Conservation (phyloP, 2,888 invertebrate genomes). For the Ametastegia equiseti region DNA sequence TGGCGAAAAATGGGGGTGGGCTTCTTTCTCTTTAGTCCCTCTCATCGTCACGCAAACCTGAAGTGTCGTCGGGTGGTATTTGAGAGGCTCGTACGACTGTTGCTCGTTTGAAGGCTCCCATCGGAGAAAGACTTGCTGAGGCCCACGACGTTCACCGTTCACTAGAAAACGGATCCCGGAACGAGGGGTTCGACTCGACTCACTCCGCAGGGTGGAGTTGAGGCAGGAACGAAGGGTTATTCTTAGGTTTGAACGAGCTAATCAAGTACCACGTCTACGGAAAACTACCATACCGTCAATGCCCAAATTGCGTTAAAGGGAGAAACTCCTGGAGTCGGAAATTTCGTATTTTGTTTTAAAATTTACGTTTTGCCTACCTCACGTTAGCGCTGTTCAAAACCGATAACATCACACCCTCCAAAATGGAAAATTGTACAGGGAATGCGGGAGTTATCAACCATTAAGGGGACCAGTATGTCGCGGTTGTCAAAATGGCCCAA, state of each 20-base stretch:
- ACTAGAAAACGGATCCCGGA: not conserved
- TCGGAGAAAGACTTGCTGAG: not conserved
- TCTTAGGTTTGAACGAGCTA: conserved; percentile 12
- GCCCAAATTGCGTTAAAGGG: not conserved
- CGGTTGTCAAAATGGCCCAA: no score
- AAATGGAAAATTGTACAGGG: no score
- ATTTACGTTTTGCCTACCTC: no score
- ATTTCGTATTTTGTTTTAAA: not conserved
- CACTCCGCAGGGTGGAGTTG: not conserved
- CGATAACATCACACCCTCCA: no score
- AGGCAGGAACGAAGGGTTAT: not conserved
- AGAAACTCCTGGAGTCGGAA: not conserved
- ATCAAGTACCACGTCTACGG: not conserved
- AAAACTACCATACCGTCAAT: not conserved
- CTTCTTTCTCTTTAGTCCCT: conserved; percentile 1
- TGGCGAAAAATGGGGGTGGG: not conserved
- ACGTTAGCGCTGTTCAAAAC: no score
- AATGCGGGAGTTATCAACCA: no score
- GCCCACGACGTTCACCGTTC: not conserved
- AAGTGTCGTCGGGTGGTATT: conserved; percentile 40
- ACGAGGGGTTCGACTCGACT: not conserved
- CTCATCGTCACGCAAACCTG: conserved; percentile 30
- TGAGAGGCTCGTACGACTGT: conserved; percentile 26
- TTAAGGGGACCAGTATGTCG: no score
- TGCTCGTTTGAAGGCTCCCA: conserved; percentile 19